Conservation (phyloP, 1,140 invertebrate species). For the Trichonephila inaurata region DNA sequence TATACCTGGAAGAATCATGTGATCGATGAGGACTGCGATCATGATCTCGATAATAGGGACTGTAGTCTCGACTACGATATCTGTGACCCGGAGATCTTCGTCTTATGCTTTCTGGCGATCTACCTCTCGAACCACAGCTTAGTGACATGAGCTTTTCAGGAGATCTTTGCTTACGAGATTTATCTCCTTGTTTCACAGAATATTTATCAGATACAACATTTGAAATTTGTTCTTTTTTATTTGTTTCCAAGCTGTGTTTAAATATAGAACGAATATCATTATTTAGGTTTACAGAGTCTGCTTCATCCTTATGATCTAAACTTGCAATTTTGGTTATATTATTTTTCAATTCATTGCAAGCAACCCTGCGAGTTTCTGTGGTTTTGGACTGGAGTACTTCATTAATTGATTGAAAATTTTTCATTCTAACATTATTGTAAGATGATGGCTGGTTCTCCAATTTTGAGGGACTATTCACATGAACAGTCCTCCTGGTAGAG, state of each 20-base stretch:
- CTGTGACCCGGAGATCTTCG: neutral
- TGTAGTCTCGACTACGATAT: neutral
- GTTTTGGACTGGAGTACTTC: neutral
- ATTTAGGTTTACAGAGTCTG: neutral
- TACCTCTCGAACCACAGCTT: neutral
- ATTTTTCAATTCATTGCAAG: neutral
- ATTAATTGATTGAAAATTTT: neutral
- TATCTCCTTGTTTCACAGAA: neutral
- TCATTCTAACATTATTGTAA: too few relatives aligned
- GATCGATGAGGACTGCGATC: neutral
- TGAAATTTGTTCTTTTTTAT: neutral
- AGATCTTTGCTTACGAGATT: neutral
- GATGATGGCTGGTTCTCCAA: neutral
- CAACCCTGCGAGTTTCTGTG: neutral
- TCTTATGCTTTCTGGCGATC: neutral
- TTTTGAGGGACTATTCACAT: neutral
- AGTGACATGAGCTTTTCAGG: neutral
- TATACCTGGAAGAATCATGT: neutral
- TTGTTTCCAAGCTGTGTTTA: neutral
- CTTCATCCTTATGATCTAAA: too few relatives aligned
- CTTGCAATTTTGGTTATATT: too few relatives aligned
- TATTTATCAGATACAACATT: neutral
- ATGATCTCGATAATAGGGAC: neutral
- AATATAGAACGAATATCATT: neutral
- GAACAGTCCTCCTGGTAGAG: neutral